These are phyloP conservation scores for Pseudeuparius sepicola DNA, from an alignment of 2,888 invertebrate genomes.

Conservation along the genomic window DNA sequence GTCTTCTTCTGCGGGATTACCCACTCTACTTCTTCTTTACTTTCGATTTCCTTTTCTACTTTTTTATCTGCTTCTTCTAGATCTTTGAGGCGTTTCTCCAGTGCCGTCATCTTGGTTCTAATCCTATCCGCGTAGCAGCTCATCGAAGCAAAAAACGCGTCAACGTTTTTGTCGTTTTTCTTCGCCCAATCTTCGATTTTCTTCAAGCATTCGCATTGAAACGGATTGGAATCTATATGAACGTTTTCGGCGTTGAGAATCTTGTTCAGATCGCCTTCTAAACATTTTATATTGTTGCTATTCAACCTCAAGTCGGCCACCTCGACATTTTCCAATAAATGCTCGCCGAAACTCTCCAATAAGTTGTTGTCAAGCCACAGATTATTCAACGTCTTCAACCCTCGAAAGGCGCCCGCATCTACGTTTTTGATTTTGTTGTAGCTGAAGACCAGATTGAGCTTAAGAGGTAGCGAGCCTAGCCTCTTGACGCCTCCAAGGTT, in stretches of 20 bases:
- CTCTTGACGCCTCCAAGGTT: slow-evolving; percentile 25
- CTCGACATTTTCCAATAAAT: slow-evolving; percentile 21
- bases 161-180: slow-evolving; percentile 22
- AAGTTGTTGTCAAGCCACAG: slow-evolving; percentile 29
- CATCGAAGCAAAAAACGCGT: slow-evolving; percentile 26
- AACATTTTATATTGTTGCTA: slow-evolving; percentile 27
- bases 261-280: slow-evolving; percentile 22
- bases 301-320: slow-evolving; percentile 26
- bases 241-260: slow-evolving; percentile 26
- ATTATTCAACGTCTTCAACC: slow-evolving; percentile 26
- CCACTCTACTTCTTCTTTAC: too few species aligned
- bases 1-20: too few species aligned
- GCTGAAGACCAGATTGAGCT: slow-evolving; percentile 27
- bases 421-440: slow-evolving; percentile 27
- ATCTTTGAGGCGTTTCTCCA: slow-evolving; percentile 25
- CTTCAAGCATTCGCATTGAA: slow-evolving; percentile 31
- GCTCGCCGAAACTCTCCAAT: slow-evolving; percentile 21
- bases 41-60: slow-evolving; percentile 16
- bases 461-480: slow-evolving; percentile 23
- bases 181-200: slow-evolving; percentile 27
- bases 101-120: slow-evolving; percentile 22
- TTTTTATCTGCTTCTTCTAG: too few species aligned
- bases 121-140: slow-evolving; percentile 26
- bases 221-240: too few species aligned
- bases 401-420: slow-evolving; percentile 25